A percentile compares a stretch with the other conserved stretches of the same genome.
phyloP scores from a whole-genome alignment of 2,888 invertebrate species.

The Andrena hattorfiana region DNA sequence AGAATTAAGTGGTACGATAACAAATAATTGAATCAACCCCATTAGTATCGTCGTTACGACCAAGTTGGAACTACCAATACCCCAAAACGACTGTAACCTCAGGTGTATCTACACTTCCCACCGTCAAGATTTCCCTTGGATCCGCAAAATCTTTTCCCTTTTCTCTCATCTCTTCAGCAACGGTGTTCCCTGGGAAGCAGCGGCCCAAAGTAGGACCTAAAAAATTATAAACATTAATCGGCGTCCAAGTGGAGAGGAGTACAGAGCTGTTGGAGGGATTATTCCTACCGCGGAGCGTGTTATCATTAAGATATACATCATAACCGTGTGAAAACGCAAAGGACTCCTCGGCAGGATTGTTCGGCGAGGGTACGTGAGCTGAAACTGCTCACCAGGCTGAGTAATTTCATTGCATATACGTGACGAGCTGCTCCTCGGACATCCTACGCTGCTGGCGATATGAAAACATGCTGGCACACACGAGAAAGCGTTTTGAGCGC shows the following conservation, averaged over 20 bases:
- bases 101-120: too few species aligned
- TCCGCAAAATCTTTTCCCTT: neutral
- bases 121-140: too few species aligned
- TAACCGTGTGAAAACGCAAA: constrained; percentile 72
- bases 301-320: constrained; percentile 71
- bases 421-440: constrained; percentile 53
- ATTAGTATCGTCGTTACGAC: too few species aligned
- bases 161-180: neutral
- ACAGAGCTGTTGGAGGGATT: constrained; percentile 7
- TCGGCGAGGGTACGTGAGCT: constrained; percentile 65
- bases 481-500: constrained; percentile 27
- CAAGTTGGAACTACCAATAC: too few species aligned
- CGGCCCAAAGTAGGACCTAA: neutral
- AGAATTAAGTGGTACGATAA: neutral
- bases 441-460: constrained; percentile 51
- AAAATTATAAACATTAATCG: neutral
- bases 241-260: neutral
- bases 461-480: neutral
- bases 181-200: neutral
- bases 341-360: constrained; percentile 56
- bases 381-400: constrained; percentile 60
- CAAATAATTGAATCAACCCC: neutral
- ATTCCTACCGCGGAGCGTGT: constrained; percentile 18
- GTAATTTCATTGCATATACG: constrained; percentile 71
- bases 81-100: too few species aligned